Base-by-base conservation (phyloP, 2,113 vertebrate species). In the Mugil cephalus region DNA sequence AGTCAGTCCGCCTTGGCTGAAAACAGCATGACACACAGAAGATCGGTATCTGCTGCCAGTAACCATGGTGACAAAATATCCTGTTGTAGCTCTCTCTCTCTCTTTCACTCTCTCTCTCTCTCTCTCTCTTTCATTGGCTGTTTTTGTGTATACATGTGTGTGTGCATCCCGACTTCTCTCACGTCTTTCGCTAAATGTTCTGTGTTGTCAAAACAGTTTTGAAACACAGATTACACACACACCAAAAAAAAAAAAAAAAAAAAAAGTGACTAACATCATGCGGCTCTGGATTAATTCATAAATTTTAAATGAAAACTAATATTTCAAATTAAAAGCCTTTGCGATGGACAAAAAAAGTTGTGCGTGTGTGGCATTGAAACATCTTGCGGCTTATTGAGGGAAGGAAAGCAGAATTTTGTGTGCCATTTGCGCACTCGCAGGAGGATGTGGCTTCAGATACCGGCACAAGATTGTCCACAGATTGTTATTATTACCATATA, bases 31-130 rank as follows among this genome's bases (percentile, higher is more conserved):
- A 84, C 78, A 74, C 4, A 50, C 61, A 88, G 62, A 89, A 39
- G 63, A 85, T 87, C 48, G 1, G 63, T 68, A 79, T 86, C 85
- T 68, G 40, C 87, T 77, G 68, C 60, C 61, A 35, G 91, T 91
- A 83, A 86, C 92, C 77, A 91, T 92, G 61, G 84, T 90, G 83
- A 93, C 84, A 77, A 90, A 85, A 94, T 92, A 94, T 94, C 93
- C 93, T 94, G 91, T 91, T 58, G 51, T 74, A 53, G 14, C 45
- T 35, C 62, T 54, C 53, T 42, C 50, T 35, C 43, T 36, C 19
- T 55, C 9, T 38, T 11, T 53, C 56, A 53, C 14, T 58, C 52
- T 47, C n/a, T 59, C 66, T 48, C 40, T 50, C 63, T 45, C 34
- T 51, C n/a, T 39, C 15, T 45, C 21, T 48, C 15, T 72, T 1